Base-by-base conservation (phyloP, 2,888 invertebrate genomes). In the Dryococelus australis region DNA sequence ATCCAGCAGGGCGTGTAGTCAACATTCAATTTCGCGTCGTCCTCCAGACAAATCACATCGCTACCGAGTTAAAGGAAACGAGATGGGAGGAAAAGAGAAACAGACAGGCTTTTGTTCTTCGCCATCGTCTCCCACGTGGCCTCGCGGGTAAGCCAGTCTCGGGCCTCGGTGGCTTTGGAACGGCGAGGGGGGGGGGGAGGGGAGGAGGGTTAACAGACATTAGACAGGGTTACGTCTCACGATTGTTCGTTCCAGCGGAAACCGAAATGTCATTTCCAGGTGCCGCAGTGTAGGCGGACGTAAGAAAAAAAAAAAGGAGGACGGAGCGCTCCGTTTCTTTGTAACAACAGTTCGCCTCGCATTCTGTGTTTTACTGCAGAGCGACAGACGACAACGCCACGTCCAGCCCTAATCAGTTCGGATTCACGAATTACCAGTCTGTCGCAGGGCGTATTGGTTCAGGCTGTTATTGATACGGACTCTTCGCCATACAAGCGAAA, bases 1-100 rank as follows among this genome's bases (percentile, higher is more conserved):
- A 65, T 10, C 65, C 65, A 65, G n/a, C 65, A 2, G 65, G 24
- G 24, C 65, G 65, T 65, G 65, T n/a, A 65, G 65, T 65, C 65
- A 12, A 65, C 65, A 65, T 65, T 65, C 65, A 65, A 65, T 65
- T 65, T 65, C 65, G 65, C 65, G 24, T 65, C 65, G 65, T 65
- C n/a, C 65, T 65, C 24, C 65, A n/a, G 65, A 65, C 65, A 65
- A 65, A 65, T 65, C 65, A 65, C 65, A 24, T 65, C 65, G 65
- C 10, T 1, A 24, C 20, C 65, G 65, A n/a, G 65, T 65, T 65
- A 65, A 65, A 65, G 65, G 65, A 65, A 65, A 65, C 65, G 65
- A 65, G 65, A 65, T n/a, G 65, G 20, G 65, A 20, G 20, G 0
- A 51, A 51, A 51, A 51, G 51, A 12, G 65, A 65, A 65, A 65